Evolutionary conservation across 2,888 invertebrate species (phyloP).

Genomic region (Philereme vetulata): DNA sequence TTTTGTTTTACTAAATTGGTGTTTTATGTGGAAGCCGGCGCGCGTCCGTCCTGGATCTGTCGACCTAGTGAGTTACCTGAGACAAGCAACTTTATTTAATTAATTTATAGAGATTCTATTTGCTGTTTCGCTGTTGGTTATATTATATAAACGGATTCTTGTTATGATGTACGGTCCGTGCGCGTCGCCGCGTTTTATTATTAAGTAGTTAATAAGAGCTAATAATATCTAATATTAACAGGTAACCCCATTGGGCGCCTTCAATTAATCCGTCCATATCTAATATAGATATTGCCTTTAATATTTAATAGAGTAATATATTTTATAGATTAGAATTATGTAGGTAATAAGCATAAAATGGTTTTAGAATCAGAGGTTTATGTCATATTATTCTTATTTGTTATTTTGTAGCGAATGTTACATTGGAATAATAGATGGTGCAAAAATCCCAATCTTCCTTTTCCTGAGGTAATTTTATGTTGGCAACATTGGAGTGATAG

Average conservation of each 20-base stretch:
- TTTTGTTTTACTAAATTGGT: conserved; percentile 72
- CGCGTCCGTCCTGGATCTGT: conserved; percentile 58
- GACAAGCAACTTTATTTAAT: conserved; percentile 75
- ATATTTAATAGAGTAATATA: conserved; percentile 84
- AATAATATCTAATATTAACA: conserved; percentile 73
- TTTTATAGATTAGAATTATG: conserved; percentile 79
- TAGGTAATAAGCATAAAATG: conserved; percentile 71
- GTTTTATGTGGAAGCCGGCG: conserved; percentile 44
- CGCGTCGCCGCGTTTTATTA: conserved; percentile 62
- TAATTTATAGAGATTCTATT: conserved; percentile 76
- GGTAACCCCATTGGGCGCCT: conserved; percentile 82
- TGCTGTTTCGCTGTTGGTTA: conserved; percentile 76
- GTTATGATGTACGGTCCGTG: conserved; percentile 61
- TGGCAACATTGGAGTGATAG: not conserved
- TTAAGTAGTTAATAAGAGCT: conserved; percentile 70
- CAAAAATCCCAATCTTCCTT: conserved; percentile 19
- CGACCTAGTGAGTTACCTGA: conserved; percentile 81
- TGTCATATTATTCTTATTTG: conserved; percentile 57
- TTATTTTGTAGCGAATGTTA: conserved; percentile 42
- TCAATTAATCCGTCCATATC: conserved; percentile 83
- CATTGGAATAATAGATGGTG: conserved; percentile 14
- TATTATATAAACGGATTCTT: conserved; percentile 52
- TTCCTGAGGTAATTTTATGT: conserved; percentile 5
- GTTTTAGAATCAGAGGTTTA: conserved; percentile 75
- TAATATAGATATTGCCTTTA: conserved; percentile 84